Base-by-base conservation (phyloP, 2,797 vertebrate genomes). In the Sebastes matsubarae region DNA sequence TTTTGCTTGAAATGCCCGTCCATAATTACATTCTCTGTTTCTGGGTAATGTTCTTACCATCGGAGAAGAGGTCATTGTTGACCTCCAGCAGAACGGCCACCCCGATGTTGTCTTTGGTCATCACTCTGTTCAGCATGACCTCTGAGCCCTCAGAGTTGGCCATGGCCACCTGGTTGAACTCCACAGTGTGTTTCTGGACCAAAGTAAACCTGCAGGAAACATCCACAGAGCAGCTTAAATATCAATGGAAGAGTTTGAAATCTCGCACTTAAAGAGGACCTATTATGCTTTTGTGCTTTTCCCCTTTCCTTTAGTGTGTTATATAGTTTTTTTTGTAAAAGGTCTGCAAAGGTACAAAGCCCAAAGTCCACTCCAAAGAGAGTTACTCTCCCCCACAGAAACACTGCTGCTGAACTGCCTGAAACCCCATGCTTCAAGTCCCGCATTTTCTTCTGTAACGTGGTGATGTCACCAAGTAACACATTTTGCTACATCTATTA, bases 81-180 rank as follows among this genome's bases (percentile, higher is more conserved):
- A 99, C 96, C 91, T 99, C 97, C 77, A 99, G 87, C 83, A 99
- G 96, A 29, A 99, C 95, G 3, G 97, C 97, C 0, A 99, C 98
- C 1, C 98, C 98, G 20, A 99, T 98, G 93, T 99, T 99, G 95
- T 99, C 98, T 95, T 99, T 99, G 20, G 98, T 99, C 98, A 99
- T 99, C 75, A 99, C 98, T 90, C 98, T 94, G 93, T 99, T 99
- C 72, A 99, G 69, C 98, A 99, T 99, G 73, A 98, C 98, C 95
- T 99, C 98, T 0, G 98, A 99, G 36, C 98, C 98, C 93, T 99
- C 98, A 0, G 97, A 99, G 95, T 99, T 99, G 18, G 98, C 98
- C 98, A 99, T 99, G 50, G 98, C 98, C 82, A 99, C 97, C 93
- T 99, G 98, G 94, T 99, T 99, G 94, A 99, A 99, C 95, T 99